Evolutionary conservation across 2,797 vertebrate genomes (phyloP).

Genomic region (Aldrovandia affinis): DNA sequence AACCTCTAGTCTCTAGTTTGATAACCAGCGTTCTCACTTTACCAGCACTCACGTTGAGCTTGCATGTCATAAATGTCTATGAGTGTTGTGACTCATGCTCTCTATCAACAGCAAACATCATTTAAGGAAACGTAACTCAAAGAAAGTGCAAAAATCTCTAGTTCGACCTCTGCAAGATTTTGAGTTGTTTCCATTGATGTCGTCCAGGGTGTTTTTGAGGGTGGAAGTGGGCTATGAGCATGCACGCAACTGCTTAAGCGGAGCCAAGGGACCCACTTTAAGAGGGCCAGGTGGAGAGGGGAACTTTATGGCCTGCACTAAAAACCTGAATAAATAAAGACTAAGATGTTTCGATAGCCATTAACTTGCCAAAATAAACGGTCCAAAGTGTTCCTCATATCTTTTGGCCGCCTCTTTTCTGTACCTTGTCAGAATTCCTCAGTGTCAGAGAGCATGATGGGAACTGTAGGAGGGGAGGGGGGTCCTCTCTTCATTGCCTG

Average conservation of each 20-base stretch:
- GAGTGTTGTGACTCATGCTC: not conserved
- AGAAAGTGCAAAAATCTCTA: not conserved
- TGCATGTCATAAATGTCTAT: not conserved
- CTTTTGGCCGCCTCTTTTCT: conserved; percentile 30
- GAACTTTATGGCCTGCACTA: not conserved
- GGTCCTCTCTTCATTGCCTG: not conserved
- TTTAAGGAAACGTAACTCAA: not conserved
- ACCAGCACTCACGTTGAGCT: not conserved
- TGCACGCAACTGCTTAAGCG: conserved; percentile 38
- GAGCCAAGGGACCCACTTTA: conserved; percentile 24
- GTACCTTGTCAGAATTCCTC: conserved; percentile 31
- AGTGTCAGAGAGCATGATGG: not conserved
- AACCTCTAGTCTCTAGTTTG: not conserved
- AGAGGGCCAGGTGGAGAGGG: conserved; percentile 50
- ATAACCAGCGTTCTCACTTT: not conserved
- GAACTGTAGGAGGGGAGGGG: no score
- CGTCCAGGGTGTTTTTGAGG: not conserved
- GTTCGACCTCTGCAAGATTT: not conserved
- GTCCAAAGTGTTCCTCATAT: conserved; percentile 39
- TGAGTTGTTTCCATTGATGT: not conserved
- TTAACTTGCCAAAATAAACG: conserved; percentile 42
- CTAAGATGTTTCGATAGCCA: conserved; percentile 46
- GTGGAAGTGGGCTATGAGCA: conserved; percentile 14
- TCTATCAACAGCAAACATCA: not conserved
- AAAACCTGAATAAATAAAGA: conserved; percentile 39